phyloP scores from a whole-genome alignment of 2,797 vertebrate genomes.

The Helicolenus hilgendorfi region DNA sequence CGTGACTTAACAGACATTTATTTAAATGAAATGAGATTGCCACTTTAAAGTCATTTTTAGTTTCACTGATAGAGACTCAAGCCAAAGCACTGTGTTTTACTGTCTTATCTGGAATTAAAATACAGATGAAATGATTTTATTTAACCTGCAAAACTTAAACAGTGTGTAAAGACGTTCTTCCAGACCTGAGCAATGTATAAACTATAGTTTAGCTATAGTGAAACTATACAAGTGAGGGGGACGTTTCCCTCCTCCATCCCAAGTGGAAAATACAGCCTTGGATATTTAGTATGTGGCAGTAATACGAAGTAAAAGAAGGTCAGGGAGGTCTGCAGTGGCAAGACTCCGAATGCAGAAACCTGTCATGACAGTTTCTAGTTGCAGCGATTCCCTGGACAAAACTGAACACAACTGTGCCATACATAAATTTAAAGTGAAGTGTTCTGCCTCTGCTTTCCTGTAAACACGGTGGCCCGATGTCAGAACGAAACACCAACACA shows the following conservation, averaged over 20 bases:
- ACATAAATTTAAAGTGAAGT: slow-evolving; percentile 15
- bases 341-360: background rate
- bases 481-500: slow-evolving; percentile 13
- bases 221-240: background rate
- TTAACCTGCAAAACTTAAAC: background rate
- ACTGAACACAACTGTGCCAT: background rate
- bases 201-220: too few relatives aligned
- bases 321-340: background rate
- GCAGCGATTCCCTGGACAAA: background rate
- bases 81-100: background rate
- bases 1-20: background rate
- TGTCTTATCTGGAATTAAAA: background rate
- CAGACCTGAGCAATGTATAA: background rate
- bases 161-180: background rate
- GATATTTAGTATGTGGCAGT: background rate
- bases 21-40: too few relatives aligned
- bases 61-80: background rate
- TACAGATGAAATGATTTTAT: background rate
- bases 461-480: background rate
- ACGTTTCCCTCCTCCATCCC: too few relatives aligned
- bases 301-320: background rate
- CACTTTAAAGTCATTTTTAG: background rate
- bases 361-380: slow-evolving; percentile 1
- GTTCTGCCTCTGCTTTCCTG: slow-evolving; percentile 14
- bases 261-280: background rate